A percentile compares a stretch with the other conserved stretches of the same genome.
These are phyloP conservation scores for Diloba caeruleocephala DNA, from an alignment of 2,888 invertebrate species.

Conservation along the genomic window DNA sequence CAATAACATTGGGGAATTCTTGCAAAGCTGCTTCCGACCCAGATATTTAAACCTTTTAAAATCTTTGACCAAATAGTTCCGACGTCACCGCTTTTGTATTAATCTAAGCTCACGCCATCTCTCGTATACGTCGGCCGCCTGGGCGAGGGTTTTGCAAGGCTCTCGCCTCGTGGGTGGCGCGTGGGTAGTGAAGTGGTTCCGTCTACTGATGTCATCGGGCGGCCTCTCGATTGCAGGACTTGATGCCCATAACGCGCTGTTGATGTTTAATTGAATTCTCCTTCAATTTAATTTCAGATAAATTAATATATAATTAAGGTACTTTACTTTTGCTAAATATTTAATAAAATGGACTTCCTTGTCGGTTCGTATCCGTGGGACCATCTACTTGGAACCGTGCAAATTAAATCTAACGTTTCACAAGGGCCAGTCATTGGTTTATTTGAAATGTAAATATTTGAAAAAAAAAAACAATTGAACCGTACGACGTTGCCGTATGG, in stretches of 20 bases:
- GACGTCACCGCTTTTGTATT: slow-evolving; percentile 5
- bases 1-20: no score
- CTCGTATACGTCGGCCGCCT: slow-evolving; percentile 37
- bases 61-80: neutral
- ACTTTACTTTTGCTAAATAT: slow-evolving; percentile 3
- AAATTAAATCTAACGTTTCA: no score
- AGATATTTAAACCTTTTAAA: neutral
- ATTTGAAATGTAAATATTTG: no score
- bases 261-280: slow-evolving; percentile 31
- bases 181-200: slow-evolving; percentile 81
- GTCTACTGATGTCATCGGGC: slow-evolving; percentile 83
- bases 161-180: slow-evolving; percentile 73
- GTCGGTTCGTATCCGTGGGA: no score
- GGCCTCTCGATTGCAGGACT: slow-evolving; percentile 58
- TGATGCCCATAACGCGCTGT: slow-evolving; percentile 49
- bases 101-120: slow-evolving; percentile 42
- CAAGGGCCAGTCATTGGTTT: no score
- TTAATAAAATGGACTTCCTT: no score
- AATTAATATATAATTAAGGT: slow-evolving; percentile 1
- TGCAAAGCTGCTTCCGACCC: no score
- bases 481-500: no score
- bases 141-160: slow-evolving; percentile 79
- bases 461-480: no score
- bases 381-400: no score
- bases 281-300: slow-evolving; percentile 21